Evolutionary conservation across 1,140 invertebrate genomes (phyloP).

Genomic region (Teleogryllus occipitalis): DNA sequence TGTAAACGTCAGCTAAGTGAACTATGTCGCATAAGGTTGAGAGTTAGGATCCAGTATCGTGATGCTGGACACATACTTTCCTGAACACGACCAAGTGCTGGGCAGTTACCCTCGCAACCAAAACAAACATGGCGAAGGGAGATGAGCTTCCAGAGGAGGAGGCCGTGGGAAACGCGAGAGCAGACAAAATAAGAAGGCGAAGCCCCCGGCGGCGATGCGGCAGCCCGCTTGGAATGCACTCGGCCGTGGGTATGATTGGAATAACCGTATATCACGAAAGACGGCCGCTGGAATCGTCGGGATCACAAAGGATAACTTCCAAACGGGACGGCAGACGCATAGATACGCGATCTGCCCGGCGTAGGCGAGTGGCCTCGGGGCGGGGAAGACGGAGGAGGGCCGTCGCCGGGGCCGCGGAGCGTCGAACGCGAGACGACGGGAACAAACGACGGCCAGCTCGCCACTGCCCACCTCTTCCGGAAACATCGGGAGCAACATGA

Average conservation of each 20-base stretch:
- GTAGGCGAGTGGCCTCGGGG: background rate
- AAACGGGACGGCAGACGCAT: background rate
- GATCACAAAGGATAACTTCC: background rate
- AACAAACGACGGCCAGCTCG: background rate
- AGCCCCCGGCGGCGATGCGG: background rate
- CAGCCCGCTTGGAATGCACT: background rate
- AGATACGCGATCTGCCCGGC: background rate
- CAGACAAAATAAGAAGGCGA: background rate
- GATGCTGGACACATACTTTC: no score
- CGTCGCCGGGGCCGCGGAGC: no score
- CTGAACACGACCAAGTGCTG: no score
- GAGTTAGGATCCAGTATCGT: no score
- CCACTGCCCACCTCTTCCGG: no score
- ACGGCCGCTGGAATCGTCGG: background rate
- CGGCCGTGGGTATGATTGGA: background rate
- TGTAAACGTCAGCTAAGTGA: no score
- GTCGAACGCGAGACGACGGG: background rate
- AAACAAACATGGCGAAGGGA: no score
- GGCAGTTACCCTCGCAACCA: no score
- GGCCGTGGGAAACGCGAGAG: background rate
- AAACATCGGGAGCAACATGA: no score
- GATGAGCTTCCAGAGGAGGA: background rate
- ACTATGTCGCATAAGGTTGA: no score
- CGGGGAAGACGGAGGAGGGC: background rate
- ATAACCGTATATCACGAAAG: background rate